Percentiles rank a stretch among this genome's conserved stretches.
phyloP scores from a whole-genome alignment of 1,140 invertebrate species.

The Adelges cooleyi region DNA sequence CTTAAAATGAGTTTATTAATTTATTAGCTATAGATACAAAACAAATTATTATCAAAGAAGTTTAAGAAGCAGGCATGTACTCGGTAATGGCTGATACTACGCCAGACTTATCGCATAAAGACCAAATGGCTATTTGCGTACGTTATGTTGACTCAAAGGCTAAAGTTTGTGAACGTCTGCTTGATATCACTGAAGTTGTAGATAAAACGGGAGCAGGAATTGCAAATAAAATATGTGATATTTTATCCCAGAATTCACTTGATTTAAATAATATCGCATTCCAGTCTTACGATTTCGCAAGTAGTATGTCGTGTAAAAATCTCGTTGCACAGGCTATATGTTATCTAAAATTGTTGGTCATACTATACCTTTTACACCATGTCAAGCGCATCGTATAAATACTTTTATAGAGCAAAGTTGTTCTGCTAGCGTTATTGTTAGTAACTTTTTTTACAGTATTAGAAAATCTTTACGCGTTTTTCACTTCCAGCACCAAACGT shows the following conservation, averaged over 20 bases:
- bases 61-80: background rate
- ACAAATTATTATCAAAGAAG: background rate
- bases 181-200: background rate
- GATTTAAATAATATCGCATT: background rate
- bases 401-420: slow-evolving; percentile 12
- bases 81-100: background rate
- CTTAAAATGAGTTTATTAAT: slow-evolving; percentile 11
- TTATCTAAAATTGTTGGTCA: slow-evolving; percentile 1
- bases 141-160: background rate
- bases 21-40: background rate
- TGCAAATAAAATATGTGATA: background rate
- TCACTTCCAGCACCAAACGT: background rate
- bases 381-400: slow-evolving; percentile 5
- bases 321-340: background rate
- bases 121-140: background rate
- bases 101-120: background rate
- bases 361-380: slow-evolving; percentile 6
- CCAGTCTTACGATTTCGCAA: slow-evolving; percentile 12
- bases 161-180: background rate
- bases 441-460: background rate
- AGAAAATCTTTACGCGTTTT: background rate
- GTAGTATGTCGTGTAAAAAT: background rate
- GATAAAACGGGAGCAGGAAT: background rate
- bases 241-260: background rate
- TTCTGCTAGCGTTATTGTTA: background rate